Percentiles rank a stretch among this genome's conserved stretches.
Evolutionary conservation across 2,888 invertebrate species (phyloP).

Genomic region (Deroplatys truncata): DNA sequence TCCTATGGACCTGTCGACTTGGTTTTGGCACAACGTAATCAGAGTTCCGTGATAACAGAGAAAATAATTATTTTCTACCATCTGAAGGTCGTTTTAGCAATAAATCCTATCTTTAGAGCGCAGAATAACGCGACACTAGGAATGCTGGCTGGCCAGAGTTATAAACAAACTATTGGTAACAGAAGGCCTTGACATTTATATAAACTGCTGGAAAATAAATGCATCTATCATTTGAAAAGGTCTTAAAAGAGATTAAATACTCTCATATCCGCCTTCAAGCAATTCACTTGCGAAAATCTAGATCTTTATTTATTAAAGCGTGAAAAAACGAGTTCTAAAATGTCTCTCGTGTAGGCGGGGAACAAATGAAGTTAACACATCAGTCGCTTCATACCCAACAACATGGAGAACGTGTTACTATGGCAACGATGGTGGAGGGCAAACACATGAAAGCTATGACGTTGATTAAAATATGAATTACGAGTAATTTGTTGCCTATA

Average conservation of each 20-base stretch:
- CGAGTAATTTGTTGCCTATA: neutral
- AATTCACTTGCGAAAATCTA: too few species aligned
- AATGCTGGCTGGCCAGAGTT: neutral
- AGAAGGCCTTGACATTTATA: neutral
- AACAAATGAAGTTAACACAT: neutral
- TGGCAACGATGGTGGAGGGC: neutral
- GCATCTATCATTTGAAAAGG: too few species aligned
- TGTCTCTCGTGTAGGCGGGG: neutral
- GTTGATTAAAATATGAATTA: neutral
- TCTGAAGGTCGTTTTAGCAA: too few species aligned
- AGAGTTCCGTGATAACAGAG: too few species aligned
- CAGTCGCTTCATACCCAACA: too few species aligned
- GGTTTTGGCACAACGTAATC: too few species aligned
- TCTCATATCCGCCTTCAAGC: neutral
- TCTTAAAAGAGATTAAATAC: neutral
- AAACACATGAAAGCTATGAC: neutral
- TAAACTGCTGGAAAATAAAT: neutral
- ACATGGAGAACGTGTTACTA: neutral
- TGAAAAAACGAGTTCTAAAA: neutral
- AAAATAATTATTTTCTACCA: too few species aligned
- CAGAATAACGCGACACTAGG: neutral
- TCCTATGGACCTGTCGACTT: too few species aligned
- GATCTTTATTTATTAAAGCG: too few species aligned
- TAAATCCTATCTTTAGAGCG: too few species aligned
- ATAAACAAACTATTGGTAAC: neutral